These are phyloP conservation scores for Drosophila incognita DNA, from an alignment of 2,888 invertebrate species.

Conservation along the genomic window DNA sequence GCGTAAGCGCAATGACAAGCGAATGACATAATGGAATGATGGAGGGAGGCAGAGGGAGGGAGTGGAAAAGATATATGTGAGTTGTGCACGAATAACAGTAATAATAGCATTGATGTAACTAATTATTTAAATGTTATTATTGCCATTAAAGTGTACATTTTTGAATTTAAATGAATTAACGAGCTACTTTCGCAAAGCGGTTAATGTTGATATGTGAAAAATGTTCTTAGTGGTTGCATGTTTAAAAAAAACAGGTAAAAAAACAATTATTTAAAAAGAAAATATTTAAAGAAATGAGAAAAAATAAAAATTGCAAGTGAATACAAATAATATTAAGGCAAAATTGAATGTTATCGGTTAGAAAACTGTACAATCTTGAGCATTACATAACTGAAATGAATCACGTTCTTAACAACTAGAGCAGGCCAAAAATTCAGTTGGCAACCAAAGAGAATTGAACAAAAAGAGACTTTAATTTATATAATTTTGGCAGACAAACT, in stretches of 20 bases:
- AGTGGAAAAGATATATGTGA: neutral
- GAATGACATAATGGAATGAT: neutral
- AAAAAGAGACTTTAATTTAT: slow-evolving; percentile 8
- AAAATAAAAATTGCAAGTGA: neutral
- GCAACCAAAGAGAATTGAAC: neutral
- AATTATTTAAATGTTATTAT: slow-evolving; percentile 73
- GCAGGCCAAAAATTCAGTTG: neutral
- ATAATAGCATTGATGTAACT: slow-evolving; percentile 53
- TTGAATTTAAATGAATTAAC: slow-evolving; percentile 74
- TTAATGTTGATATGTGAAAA: slow-evolving; percentile 38
- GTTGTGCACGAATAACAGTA: slow-evolving; percentile 22
- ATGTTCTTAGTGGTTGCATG: slow-evolving; percentile 5
- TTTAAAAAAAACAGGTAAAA: slow-evolving; percentile 2
- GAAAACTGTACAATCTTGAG: slow-evolving; percentile 24
- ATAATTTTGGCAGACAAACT: slow-evolving; percentile 19
- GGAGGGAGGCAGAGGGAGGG: too few relatives aligned
- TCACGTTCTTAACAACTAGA: neutral
- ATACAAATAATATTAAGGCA: neutral
- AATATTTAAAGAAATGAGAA: neutral
- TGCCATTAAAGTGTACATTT: slow-evolving; percentile 53
- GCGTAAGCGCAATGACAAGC: slow-evolving; percentile 23
- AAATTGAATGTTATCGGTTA: neutral
- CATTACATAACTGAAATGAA: slow-evolving; percentile 35
- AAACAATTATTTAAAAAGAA: neutral
- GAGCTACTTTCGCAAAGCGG: slow-evolving; percentile 31